These are phyloP conservation scores for Hemicordylus capensis DNA, from an alignment of 2,113 vertebrate genomes.

Conservation along the genomic window DNA sequence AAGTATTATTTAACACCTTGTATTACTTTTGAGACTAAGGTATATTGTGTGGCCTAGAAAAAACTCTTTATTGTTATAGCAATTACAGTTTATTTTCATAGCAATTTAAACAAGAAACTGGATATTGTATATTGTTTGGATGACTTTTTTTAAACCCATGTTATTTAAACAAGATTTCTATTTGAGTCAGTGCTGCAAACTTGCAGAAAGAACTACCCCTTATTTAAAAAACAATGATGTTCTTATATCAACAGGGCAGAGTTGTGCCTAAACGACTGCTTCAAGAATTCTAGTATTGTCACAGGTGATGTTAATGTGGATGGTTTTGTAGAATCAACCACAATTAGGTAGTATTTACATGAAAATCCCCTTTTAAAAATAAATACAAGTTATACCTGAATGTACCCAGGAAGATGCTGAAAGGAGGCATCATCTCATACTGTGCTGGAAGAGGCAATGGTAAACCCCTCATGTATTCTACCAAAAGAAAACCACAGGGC, in stretches of 20 bases:
- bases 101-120: conserved; percentile 53
- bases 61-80: conserved; percentile 57
- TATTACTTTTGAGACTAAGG: conserved; percentile 52
- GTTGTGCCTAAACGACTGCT: conserved; percentile 34
- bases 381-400: too few species aligned
- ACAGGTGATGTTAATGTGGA: background rate
- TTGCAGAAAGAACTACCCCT: conserved; percentile 50
- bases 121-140: conserved; percentile 51
- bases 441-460: too few species aligned
- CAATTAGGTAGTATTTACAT: background rate
- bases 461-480: too few species aligned
- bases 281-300: background rate
- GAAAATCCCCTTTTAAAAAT: too few species aligned
- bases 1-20: conserved; percentile 32
- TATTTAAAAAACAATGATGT: conserved; percentile 58
- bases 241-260: conserved; percentile 57
- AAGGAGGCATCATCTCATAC: too few species aligned
- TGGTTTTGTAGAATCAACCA: background rate
- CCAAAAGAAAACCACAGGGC: too few species aligned
- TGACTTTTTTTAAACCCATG: too few species aligned
- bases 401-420: too few species aligned
- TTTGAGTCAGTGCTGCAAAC: conserved; percentile 46
- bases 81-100: conserved; percentile 30
- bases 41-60: conserved; percentile 44
- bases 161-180: conserved; percentile 54